Evolutionary conservation across 1,140 invertebrate genomes (phyloP), one percentile per base, ranked within the genome.

Genomic region (Aphaenogaster floridana): DNA sequence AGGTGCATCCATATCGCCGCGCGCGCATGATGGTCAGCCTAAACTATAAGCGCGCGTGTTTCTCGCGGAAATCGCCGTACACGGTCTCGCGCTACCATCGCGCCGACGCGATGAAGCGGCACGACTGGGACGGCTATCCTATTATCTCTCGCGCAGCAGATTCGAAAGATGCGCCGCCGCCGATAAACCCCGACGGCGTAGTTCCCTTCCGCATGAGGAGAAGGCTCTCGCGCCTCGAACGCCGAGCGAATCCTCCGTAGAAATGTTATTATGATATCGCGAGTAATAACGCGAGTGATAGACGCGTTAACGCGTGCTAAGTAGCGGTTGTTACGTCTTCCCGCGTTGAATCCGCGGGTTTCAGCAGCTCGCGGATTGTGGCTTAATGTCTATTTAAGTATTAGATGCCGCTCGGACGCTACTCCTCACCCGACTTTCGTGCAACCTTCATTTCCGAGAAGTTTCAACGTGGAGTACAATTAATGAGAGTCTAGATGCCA

Each of bases 1-100:
- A 79, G 86, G 72, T 91, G 77, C 89, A 90, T 63, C 89, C 91
- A 91, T 86, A 88, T 89, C 86, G 80, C 68, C 86, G 78, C 36
- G 48, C 45, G 63, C 59, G 45, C 59, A 42, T 77, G 71, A 88
- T 86, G 89, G 89, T 91, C 89, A 90, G 88, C 79, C 36, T 74
- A 77, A 84, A 76, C 72, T 63, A 74, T 11, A 52, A 86, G 61
- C 72, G 3, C 36, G 57, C 68, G 64, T 63, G 63, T 64, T n/a
- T 45, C 28, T 74, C 57, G 88, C 42, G 76, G 83, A 90, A 90
- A 86, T 68, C 28, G 57, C 66, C 48, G 66, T 21, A 28, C 54
- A n/a, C 64, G 54, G 45, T 71, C 45, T 68, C 83, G 54, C 45
- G 76, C 57, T 71, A 79, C 61, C 83, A 86, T 85, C 59, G 81